Conservation (phyloP, 2,888 invertebrate species). For the Hipparchia sbordonii region DNA sequence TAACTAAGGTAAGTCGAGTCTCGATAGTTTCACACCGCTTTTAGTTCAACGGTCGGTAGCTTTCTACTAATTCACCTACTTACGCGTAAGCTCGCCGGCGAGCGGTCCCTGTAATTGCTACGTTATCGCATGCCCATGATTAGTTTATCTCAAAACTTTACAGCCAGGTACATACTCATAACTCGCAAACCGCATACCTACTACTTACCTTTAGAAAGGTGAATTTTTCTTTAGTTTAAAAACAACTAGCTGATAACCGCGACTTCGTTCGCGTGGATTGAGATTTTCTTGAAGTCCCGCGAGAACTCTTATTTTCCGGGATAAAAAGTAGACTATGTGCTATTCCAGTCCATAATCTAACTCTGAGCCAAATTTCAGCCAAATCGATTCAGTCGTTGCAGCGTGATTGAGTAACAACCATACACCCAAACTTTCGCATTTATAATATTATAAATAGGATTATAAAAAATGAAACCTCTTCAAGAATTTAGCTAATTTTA, state of each 20-base stretch:
- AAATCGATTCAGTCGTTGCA: too few species aligned
- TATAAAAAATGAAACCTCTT: neutral
- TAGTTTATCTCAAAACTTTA: slow-evolving; percentile 26
- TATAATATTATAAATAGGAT: too few species aligned
- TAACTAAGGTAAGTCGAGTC: neutral
- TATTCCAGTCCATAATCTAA: too few species aligned
- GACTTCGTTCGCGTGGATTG: too few species aligned
- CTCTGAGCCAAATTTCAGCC: too few species aligned
- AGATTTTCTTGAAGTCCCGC: too few species aligned
- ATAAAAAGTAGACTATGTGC: too few species aligned
- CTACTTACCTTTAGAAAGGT: neutral
- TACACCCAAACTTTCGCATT: too few species aligned
- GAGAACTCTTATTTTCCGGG: too few species aligned
- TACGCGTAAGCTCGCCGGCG: slow-evolving; percentile 1
- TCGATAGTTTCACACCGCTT: slow-evolving; percentile 8
- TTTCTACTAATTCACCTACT: slow-evolving; percentile 31
- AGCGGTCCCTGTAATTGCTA: slow-evolving; percentile 24
- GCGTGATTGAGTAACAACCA: too few species aligned
- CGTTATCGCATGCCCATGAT: slow-evolving; percentile 11
- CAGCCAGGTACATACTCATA: neutral
- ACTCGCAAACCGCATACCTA: neutral
- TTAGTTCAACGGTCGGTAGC: slow-evolving; percentile 15
- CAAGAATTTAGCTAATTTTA: neutral
- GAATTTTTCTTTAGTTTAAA: neutral
- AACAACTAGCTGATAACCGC: too few species aligned